A percentile compares a stretch with the other conserved stretches of the same genome.
phyloP scores from a whole-genome alignment of 2,888 invertebrate genomes.

The Apodemia zela region DNA sequence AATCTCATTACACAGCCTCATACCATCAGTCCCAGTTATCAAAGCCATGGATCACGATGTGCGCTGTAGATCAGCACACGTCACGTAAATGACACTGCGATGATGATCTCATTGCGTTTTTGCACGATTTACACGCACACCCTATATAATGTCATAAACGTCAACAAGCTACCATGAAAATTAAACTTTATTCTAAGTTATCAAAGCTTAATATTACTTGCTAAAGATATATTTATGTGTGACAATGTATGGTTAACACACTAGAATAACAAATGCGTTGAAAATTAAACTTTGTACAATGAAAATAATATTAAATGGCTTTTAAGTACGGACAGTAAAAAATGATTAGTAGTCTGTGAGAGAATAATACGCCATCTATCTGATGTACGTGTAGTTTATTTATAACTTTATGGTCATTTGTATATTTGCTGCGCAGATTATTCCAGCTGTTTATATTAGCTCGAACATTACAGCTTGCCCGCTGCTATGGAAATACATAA shows the following conservation, averaged over 20 bases:
- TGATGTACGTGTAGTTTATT: constrained; percentile 28
- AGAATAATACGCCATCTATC: constrained; percentile 38
- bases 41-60: constrained; percentile 37
- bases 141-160: constrained; percentile 4
- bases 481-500: background rate
- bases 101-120: constrained; percentile 73
- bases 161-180: background rate
- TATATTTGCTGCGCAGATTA: background rate
- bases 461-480: background rate
- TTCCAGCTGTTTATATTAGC: background rate
- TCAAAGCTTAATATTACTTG: background rate
- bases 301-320: constrained; percentile 8
- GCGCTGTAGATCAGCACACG: constrained; percentile 39
- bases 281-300: constrained; percentile 21
- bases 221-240: background rate
- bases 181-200: background rate
- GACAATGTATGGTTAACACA: background rate
- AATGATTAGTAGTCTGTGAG: constrained; percentile 32
- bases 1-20: constrained; percentile 27
- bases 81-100: constrained; percentile 56
- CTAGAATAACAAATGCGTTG: constrained; percentile 13
- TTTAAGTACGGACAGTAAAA: constrained; percentile 17
- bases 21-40: constrained; percentile 42
- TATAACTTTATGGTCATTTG: constrained; percentile 22
- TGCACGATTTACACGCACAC: constrained; percentile 51